A percentile compares a stretch with the other conserved stretches of the same genome.
These are phyloP conservation scores for Neelides sp. DNA, from an alignment of 1,140 invertebrate genomes.

Conservation along the genomic window DNA sequence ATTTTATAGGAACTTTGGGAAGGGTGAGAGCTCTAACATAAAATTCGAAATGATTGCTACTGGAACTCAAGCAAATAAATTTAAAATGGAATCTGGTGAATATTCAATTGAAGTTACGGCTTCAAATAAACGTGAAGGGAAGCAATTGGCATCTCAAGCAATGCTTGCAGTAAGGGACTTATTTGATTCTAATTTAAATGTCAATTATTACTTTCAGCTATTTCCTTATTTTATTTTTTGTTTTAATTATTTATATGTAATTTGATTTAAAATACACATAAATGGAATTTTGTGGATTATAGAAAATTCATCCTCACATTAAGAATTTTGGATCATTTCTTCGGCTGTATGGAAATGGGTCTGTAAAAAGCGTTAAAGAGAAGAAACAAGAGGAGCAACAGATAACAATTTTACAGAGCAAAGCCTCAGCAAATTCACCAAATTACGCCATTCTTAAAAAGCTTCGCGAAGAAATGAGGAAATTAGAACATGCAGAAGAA, in stretches of 20 bases:
- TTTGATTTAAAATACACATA: too few species aligned
- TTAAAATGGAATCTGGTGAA: slow-evolving; percentile 86
- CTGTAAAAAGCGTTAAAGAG: slow-evolving; percentile 82
- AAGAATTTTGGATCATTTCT: slow-evolving; percentile 88
- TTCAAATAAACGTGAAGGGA: slow-evolving; percentile 94
- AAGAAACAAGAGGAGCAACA: slow-evolving; percentile 89
- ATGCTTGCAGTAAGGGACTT: slow-evolving; percentile 56
- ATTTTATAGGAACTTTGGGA: slow-evolving; percentile 62
- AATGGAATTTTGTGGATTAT: slow-evolving; percentile 21
- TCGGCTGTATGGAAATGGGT: slow-evolving; percentile 80
- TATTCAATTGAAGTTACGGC: slow-evolving; percentile 51
- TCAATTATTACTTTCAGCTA: too few species aligned
- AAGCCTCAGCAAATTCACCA: slow-evolving; percentile 77
- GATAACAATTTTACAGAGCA: slow-evolving; percentile 79
- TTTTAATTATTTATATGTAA: too few species aligned
- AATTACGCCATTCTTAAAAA: slow-evolving; percentile 88
- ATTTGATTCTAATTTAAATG: neutral
- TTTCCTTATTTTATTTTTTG: too few species aligned
- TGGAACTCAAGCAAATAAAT: slow-evolving; percentile 85
- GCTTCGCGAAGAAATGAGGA: slow-evolving; percentile 73
- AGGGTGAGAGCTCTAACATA: slow-evolving; percentile 68
- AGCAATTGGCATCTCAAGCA: slow-evolving; percentile 88
- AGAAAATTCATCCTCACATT: slow-evolving; percentile 80
- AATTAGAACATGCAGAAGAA: slow-evolving; percentile 48
- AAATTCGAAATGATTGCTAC: slow-evolving; percentile 75